phyloP scores from a whole-genome alignment of 2,797 vertebrate genomes.

The Emys orbicularis region DNA sequence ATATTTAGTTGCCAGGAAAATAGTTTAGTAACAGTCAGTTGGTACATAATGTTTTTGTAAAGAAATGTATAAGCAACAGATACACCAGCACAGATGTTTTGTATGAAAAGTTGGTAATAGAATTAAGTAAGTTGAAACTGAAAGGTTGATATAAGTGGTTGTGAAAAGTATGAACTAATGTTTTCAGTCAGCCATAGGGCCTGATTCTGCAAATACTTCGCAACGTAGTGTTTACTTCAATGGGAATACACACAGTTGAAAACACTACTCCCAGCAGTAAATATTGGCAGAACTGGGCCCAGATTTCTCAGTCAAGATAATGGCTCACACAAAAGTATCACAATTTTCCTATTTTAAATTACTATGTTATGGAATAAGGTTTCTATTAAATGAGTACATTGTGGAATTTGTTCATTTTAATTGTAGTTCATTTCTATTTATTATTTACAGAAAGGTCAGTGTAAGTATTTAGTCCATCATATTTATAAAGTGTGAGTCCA shows the following conservation, averaged over 20 bases:
- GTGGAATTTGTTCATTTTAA: not conserved
- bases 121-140: slow-evolving; percentile 42
- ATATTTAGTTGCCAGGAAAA: not conserved
- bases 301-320: slow-evolving; percentile 34
- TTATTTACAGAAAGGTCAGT: slow-evolving; percentile 44
- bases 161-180: not conserved
- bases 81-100: not conserved
- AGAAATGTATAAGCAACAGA: not conserved
- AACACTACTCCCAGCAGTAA: slow-evolving; percentile 24
- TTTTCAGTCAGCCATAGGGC: not conserved
- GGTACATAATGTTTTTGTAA: not conserved
- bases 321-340: slow-evolving; percentile 33
- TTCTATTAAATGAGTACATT: slow-evolving; percentile 27
- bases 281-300: slow-evolving; percentile 10
- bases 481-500: slow-evolving; percentile 12
- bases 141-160: slow-evolving; percentile 41
- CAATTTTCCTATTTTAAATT: slow-evolving; percentile 52
- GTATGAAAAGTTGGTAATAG: slow-evolving; percentile 25
- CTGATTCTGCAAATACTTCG: not conserved
- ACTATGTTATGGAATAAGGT: not conserved
- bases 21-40: not conserved
- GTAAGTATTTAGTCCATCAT: not conserved
- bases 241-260: not conserved
- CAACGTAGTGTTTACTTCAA: not conserved
- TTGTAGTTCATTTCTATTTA: slow-evolving; percentile 7